These are phyloP conservation scores for Volucella inanis DNA, from an alignment of 2,888 invertebrate genomes.

Conservation along the genomic window DNA sequence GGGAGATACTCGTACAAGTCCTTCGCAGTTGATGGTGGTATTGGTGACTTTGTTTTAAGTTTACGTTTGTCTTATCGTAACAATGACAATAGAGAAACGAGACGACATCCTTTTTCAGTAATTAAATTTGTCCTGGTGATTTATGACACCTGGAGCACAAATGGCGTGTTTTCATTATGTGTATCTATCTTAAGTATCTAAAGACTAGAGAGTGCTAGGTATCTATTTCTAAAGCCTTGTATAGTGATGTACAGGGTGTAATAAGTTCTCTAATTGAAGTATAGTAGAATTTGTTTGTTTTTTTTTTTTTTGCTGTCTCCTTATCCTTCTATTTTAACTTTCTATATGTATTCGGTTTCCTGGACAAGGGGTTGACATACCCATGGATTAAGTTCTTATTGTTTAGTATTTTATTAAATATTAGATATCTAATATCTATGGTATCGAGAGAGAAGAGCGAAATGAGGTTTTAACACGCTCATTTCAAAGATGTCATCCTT, in stretches of 20 bases:
- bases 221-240: constrained; percentile 34
- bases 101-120: constrained; percentile 76
- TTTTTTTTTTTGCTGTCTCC: background rate
- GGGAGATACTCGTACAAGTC: constrained; percentile 27
- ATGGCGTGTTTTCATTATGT: constrained; percentile 75
- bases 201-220: constrained; percentile 3
- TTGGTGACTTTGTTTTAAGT: constrained; percentile 31
- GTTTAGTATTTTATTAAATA: constrained; percentile 70
- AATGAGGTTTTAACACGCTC: constrained; percentile 69
- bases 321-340: background rate
- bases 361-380: constrained; percentile 27
- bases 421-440: constrained; percentile 50
- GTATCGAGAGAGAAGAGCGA: constrained; percentile 37
- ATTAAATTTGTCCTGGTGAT: constrained; percentile 78
- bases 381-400: constrained; percentile 51
- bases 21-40: background rate
- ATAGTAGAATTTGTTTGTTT: constrained; percentile 56
- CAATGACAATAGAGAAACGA: constrained; percentile 50
- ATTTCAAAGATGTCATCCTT: constrained; percentile 54
- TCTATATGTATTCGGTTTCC: too few species aligned
- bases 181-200: constrained; percentile 70
- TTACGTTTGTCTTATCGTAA: constrained; percentile 60
- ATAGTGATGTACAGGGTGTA: constrained; percentile 57
- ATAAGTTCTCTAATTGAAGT: constrained; percentile 74
- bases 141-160: constrained; percentile 76